A percentile compares a stretch with the other conserved stretches of the same genome.
Conservation (phyloP, 1,140 invertebrate species). For the Temnothorax curvispinosus region DNA sequence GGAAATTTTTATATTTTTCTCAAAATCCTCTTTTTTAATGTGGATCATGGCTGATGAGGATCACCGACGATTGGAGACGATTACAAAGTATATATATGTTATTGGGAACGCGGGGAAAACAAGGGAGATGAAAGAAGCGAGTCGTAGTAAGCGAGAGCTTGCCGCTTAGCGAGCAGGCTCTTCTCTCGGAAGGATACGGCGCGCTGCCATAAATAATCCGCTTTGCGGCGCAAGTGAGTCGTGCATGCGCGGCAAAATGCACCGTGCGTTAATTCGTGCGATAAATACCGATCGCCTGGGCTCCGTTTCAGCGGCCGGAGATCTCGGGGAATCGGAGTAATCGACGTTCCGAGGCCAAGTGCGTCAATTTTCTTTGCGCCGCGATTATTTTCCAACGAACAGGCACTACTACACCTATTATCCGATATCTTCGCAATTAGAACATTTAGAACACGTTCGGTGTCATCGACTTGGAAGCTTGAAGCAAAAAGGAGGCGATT, state of each 20-base stretch:
- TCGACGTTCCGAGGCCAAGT: background rate
- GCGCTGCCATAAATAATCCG: slow-evolving; percentile 61
- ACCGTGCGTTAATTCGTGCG: slow-evolving; percentile 57
- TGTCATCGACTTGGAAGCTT: background rate
- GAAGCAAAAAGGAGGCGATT: background rate
- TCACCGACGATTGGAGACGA: background rate
- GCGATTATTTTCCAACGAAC: background rate
- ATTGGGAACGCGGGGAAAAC: background rate
- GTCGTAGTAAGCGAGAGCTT: slow-evolving; percentile 15
- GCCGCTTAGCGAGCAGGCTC: background rate
- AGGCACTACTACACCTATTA: background rate
- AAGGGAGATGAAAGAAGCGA: slow-evolving; percentile 32
- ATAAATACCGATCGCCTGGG: slow-evolving; percentile 58
- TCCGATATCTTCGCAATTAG: background rate
- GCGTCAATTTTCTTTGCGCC: slow-evolving; percentile 30
- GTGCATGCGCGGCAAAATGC: slow-evolving; percentile 63
- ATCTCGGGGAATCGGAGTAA: slow-evolving; percentile 16
- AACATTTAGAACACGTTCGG: background rate
- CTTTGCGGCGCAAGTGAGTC: slow-evolving; percentile 60
- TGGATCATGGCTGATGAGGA: background rate
- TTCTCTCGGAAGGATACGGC: slow-evolving; percentile 34
- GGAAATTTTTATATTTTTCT: background rate
- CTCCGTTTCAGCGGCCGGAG: slow-evolving; percentile 28
- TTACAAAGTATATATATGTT: background rate
- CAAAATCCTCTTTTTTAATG: background rate